phyloP scores from a whole-genome alignment of 2,888 invertebrate genomes.

The Melieria crassipennis region DNA sequence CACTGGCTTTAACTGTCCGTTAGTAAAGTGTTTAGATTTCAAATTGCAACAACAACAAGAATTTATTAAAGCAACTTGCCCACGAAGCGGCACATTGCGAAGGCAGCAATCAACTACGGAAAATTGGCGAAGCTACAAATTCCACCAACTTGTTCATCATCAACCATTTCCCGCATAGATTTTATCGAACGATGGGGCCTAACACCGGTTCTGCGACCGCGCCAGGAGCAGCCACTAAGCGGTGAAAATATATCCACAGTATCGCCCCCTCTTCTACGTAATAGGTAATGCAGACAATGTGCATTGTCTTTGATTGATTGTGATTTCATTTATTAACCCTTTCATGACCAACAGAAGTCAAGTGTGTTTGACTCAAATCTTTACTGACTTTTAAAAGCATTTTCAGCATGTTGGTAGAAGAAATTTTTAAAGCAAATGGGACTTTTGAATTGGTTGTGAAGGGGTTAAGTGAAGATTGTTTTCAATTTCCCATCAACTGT shows the following conservation, averaged over 20 bases:
- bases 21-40: too few relatives aligned
- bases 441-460: too few relatives aligned
- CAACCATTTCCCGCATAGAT: slow-evolving; percentile 94
- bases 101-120: slow-evolving; percentile 35
- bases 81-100: slow-evolving; percentile 11
- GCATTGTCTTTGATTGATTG: slow-evolving; percentile 28
- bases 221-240: slow-evolving; percentile 89
- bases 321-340: slow-evolving; percentile 33
- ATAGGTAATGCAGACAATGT: slow-evolving; percentile 59
- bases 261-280: slow-evolving; percentile 67
- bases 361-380: too few relatives aligned
- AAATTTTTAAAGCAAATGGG: too few relatives aligned
- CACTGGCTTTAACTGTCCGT: too few relatives aligned
- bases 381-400: too few relatives aligned
- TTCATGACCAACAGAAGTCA: too few relatives aligned
- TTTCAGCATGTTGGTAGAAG: too few relatives aligned
- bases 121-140: slow-evolving; percentile 59
- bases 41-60: slow-evolving; percentile 10
- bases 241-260: slow-evolving; percentile 67
- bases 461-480: too few relatives aligned
- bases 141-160: slow-evolving; percentile 62
- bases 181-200: slow-evolving; percentile 98
- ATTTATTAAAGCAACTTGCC: slow-evolving; percentile 17
- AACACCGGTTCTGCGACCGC: slow-evolving; percentile 96
- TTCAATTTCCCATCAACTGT: too few relatives aligned